Conservation (phyloP, 1,140 invertebrate genomes). For the Melitaea cinxia region DNA sequence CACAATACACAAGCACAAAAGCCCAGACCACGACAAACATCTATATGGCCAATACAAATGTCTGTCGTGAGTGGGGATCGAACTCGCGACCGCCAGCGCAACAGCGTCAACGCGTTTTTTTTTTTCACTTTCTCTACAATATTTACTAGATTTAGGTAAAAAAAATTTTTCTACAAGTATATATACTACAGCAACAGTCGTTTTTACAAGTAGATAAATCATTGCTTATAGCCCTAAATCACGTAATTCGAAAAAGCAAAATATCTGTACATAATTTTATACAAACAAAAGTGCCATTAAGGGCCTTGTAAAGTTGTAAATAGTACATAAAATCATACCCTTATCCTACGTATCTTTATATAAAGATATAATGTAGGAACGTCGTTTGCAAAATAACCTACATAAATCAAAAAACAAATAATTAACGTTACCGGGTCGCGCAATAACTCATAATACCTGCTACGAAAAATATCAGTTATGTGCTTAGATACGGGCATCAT, state of each 20-base stretch:
- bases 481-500: constrained; percentile 22
- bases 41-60: too few species aligned
- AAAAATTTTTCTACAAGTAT: too few species aligned
- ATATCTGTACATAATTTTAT: neutral
- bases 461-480: constrained; percentile 13
- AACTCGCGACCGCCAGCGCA: too few species aligned
- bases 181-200: too few species aligned
- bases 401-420: neutral
- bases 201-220: too few species aligned
- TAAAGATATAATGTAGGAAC: neutral
- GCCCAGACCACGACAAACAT: too few species aligned
- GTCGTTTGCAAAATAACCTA: neutral
- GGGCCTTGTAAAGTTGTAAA: neutral
- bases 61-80: too few species aligned
- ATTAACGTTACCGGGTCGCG: neutral
- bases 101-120: too few species aligned
- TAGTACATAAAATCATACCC: neutral
- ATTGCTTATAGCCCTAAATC: too few species aligned
- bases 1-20: too few species aligned
- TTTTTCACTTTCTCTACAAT: too few species aligned
- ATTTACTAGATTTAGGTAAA: too few species aligned
- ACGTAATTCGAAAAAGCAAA: neutral
- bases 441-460: constrained; percentile 3
- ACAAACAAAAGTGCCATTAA: neutral
- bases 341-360: constrained; percentile 1